phyloP scores from a whole-genome alignment of 2,113 vertebrate genomes.

The Silurus asotus region DNA sequence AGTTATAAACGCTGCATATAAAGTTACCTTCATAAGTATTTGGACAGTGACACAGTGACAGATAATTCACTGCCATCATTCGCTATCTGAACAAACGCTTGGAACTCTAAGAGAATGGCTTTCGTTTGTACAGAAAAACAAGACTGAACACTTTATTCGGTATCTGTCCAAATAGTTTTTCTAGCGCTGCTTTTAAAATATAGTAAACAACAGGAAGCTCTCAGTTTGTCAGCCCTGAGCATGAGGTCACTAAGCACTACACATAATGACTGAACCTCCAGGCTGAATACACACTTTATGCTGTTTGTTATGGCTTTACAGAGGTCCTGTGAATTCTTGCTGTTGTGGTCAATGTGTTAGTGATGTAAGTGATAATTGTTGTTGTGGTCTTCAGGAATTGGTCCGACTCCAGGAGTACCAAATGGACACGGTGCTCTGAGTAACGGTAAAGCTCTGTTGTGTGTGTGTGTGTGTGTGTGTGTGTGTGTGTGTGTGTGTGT shows the following conservation, averaged over 20 bases:
- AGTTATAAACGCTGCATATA: too few relatives aligned
- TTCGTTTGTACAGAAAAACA: neutral
- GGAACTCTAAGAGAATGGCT: neutral
- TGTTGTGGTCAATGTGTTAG: neutral
- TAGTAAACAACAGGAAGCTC: neutral
- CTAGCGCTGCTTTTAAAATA: neutral
- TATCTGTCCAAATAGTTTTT: neutral
- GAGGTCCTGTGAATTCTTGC: neutral
- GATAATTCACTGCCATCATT: neutral
- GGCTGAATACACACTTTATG: neutral
- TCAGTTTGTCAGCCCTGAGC: neutral
- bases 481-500: conserved; percentile 1
- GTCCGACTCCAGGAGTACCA: conserved; percentile 6
- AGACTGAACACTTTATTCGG: neutral
- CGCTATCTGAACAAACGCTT: neutral
- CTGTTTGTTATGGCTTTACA: neutral
- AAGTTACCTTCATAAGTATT: too few relatives aligned
- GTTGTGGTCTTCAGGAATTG: conserved; percentile 41
- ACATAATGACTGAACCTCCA: neutral
- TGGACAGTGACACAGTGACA: too few relatives aligned
- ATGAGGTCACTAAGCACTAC: neutral
- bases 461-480: neutral
- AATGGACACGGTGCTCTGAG: conserved; percentile 30
- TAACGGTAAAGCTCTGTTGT: conserved; percentile 35
- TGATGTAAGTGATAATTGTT: conserved; percentile 9